Base-by-base conservation (phyloP, 2,888 invertebrate species). In the Drymonia ruficornis region DNA sequence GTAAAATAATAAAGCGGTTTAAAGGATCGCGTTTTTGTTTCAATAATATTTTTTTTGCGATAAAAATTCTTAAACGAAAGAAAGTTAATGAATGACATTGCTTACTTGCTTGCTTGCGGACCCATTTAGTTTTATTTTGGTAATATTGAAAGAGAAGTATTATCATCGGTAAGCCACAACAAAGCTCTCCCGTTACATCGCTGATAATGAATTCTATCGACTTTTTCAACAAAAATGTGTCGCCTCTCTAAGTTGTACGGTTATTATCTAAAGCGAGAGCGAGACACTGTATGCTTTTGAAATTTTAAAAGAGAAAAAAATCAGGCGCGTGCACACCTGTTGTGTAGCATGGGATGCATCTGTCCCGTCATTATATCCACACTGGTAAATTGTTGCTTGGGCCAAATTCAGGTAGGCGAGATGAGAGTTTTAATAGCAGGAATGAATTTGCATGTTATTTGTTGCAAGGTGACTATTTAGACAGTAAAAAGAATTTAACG, bases 251-350 rank as follows among this genome's bases (percentile, higher is more conserved):
- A n/a, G 16, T 57, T 53, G 51, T 59, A 59, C 61, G 53, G 56
- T 59, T 52, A 50, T 67, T 74, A 63, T 70, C 60, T 54, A 48
- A 65, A 49, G 66, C 51, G 59, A 48, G 61, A 80, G 67, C 42
- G 70, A 71, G 78, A 76, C 47, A 63, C 66, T 42, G 61, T 54
- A 61, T 16, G 12, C 19, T 19, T 53, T 64, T 52, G 15, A 44
- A 34, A 56, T 51, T 49, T 45, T 55, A 59, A 63, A 67, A 70
- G 67, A 68, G 68, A 70, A 59, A 61, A 57, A 61, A 40, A 50
- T 47, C 63, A 66, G 80, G 75, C 86, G 76, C 81, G 85, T 80
- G 83, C 78, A 77, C 87, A 87, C 87, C 87, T 87, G 87, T 83
- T 81, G 73, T 63, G 62, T 57, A 63, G 62, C 65, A 65, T 62